These are phyloP conservation scores for Euschistus heros DNA, from an alignment of 1,140 invertebrate genomes.

Conservation along the genomic window DNA sequence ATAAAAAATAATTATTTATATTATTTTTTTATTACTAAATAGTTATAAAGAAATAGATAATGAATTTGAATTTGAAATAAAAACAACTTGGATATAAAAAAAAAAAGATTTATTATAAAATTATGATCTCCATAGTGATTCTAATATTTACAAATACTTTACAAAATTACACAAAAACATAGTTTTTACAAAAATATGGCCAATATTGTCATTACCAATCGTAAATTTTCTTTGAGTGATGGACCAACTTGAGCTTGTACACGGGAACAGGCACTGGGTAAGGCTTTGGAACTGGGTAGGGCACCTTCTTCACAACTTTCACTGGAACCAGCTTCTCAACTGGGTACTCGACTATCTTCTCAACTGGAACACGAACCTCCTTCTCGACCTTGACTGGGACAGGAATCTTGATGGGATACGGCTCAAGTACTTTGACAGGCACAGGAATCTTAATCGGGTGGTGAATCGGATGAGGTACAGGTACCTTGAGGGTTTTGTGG, in stretches of 20 bases:
- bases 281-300: conserved; percentile 28
- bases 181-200: no score
- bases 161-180: no score
- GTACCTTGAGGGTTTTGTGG: conserved; percentile 24
- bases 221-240: conserved; percentile 23
- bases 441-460: conserved; percentile 26
- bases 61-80: no score
- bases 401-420: conserved; percentile 21
- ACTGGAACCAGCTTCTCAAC: conserved; percentile 31
- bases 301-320: conserved; percentile 29
- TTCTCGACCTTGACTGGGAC: conserved; percentile 28
- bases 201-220: no score
- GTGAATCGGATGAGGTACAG: conserved; percentile 24
- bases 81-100: no score
- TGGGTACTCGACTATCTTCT: conserved; percentile 30
- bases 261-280: conserved; percentile 30
- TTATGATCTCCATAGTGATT: no score
- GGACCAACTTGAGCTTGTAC: conserved; percentile 29
- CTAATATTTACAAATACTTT: no score
- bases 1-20: no score
- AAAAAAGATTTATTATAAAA: no score
- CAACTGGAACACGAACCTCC: conserved; percentile 28
- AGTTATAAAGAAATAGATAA: no score
- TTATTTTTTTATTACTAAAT: no score
- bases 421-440: conserved; percentile 26